Base-by-base conservation (phyloP, 2,113 vertebrate species). In the Apistogramma diplotaenia region DNA sequence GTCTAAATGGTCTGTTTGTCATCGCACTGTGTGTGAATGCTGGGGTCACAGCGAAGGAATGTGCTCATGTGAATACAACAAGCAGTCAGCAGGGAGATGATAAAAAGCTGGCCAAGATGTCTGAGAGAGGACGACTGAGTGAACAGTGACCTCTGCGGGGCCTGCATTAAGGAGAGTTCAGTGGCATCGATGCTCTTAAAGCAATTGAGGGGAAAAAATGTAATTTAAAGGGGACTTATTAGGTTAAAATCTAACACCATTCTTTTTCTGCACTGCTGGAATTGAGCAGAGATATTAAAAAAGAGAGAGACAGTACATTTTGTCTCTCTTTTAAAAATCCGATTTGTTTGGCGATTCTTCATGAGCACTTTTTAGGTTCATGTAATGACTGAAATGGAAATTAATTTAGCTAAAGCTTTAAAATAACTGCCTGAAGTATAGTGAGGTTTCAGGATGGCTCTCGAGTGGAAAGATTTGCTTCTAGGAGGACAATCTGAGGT, bases 1-100 rank as follows among this genome's bases (percentile, higher is more conserved):
- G 54, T 83, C 72, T 82, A 84, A 93, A 87, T 59, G 81, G 85
- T 75, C 88, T 79, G 91, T 93, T 89, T 92, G 89, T 91, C 90
- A 91, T 91, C 85, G 71, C 81, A 82, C 82, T 76, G 79, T 87
- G 91, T 62, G 78, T 77, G 62, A 60, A 77, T 54, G 85, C 59
- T 7, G 77, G 85, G 87, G 91, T 92, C 87, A 72, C 59, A 55
- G 70, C 7, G 25, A 73, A 89, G 80, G 91, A 94, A 92, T 94
- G 91, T 74, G 81, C 59, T 53, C 83, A 55, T 87, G 91, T 72
- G 73, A 89, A 83, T 71, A 75, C 43, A 84, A 55, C 76, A 59
- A 73, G 82, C 72, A 82, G 79, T 85, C 89, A 84, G 83, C 75
- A 82, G 81, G 83, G 84, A 87, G 51, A 35, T 9, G 71, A 89